Evolutionary conservation across 2,113 vertebrate genomes (phyloP).

Genomic region (Myodes glareolus): DNA sequence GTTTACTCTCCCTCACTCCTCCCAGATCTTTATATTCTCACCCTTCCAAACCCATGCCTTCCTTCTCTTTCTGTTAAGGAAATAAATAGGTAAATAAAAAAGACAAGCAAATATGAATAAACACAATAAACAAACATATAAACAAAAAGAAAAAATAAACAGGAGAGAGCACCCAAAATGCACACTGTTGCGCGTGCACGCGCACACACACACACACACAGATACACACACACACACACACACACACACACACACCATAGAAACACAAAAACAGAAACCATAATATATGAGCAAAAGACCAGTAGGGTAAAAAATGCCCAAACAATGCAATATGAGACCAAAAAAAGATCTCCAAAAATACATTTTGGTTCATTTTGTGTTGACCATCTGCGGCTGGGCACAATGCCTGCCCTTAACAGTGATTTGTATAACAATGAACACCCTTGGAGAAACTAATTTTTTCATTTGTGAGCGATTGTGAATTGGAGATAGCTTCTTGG

Average conservation of each 20-base stretch:
- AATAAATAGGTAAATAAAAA: too few species aligned
- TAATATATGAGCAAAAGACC: background rate
- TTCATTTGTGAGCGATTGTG: background rate
- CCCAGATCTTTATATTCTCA: background rate
- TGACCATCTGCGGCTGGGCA: background rate
- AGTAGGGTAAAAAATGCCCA: background rate
- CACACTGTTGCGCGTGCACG: too few species aligned
- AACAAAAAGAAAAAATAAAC: too few species aligned
- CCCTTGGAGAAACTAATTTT: background rate
- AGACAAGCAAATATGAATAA: too few species aligned
- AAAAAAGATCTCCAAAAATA: background rate
- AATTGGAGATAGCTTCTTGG: background rate
- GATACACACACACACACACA: too few species aligned
- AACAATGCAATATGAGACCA: background rate
- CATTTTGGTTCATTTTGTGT: background rate
- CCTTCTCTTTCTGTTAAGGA: too few species aligned
- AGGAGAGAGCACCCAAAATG: too few species aligned
- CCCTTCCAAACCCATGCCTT: too few species aligned
- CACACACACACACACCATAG: too few species aligned
- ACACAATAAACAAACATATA: too few species aligned
- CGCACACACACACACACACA: too few species aligned
- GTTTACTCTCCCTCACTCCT: background rate
- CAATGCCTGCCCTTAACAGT: background rate
- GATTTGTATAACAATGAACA: background rate
- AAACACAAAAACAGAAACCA: background rate